Conservation (phyloP, 2,797 vertebrate species). For the Coccyzus lansbergi region DNA sequence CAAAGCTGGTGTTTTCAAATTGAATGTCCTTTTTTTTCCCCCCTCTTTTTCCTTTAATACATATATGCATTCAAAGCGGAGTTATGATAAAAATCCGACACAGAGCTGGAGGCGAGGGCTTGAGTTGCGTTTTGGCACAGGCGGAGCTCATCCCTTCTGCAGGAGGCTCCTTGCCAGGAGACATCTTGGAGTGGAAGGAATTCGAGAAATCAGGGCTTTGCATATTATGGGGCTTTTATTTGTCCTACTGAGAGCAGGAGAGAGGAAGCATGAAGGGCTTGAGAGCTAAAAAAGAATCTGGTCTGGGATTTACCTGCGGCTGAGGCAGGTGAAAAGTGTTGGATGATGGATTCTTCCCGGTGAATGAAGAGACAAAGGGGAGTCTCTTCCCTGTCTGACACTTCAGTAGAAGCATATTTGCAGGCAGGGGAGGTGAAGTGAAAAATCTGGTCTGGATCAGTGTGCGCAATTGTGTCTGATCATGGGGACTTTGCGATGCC, state of each 20-base stretch:
- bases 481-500: not conserved
- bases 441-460: conserved; percentile 71
- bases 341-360: conserved; percentile 55
- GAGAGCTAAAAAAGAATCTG: conserved; percentile 10
- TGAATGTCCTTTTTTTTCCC: not conserved
- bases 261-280: conserved; percentile 16
- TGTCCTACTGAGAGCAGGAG: not conserved
- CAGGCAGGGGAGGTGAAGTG: conserved; percentile 49
- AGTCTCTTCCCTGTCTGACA: conserved; percentile 64
- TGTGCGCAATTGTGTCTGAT: not conserved
- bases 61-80: conserved; percentile 1
- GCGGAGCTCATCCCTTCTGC: conserved; percentile 55
- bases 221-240: conserved; percentile 46
- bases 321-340: conserved; percentile 58
- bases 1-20: conserved; percentile 44
- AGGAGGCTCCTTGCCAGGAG: conserved; percentile 58
- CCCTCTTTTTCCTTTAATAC: not conserved
- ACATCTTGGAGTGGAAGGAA: conserved; percentile 50
- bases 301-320: conserved; percentile 54
- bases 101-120: conserved; percentile 32
- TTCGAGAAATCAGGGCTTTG: conserved; percentile 28
- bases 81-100: conserved; percentile 65
- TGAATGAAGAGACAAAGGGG: conserved; percentile 66
- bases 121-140: conserved; percentile 59
- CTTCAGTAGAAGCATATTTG: conserved; percentile 48